These are phyloP conservation scores for Macrotrachela quadricornifera DNA, from an alignment of 1,140 invertebrate genomes.

Conservation along the genomic window DNA sequence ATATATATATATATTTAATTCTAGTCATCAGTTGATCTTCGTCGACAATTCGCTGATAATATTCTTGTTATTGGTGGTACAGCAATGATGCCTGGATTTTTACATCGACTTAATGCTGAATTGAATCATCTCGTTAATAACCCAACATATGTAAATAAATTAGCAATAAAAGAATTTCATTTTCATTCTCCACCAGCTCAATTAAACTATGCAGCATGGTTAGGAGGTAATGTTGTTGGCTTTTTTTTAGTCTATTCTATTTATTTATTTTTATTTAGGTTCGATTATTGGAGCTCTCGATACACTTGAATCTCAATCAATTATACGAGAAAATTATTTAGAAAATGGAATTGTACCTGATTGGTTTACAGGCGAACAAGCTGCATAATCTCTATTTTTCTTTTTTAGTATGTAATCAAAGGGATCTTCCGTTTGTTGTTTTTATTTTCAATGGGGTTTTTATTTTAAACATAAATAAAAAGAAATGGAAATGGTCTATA, in stretches of 20 bases:
- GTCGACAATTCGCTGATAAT: conserved; percentile 49
- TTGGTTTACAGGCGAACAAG: conserved; percentile 38
- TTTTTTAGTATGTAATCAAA: too few species aligned
- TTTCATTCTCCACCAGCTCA: conserved; percentile 54
- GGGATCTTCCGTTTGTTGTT: too few species aligned
- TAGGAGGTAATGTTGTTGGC: conserved; percentile 38
- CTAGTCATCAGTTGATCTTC: conserved; percentile 47
- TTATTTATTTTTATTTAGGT: conserved; percentile 30
- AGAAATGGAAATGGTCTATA: too few species aligned
- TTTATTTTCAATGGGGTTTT: too few species aligned
- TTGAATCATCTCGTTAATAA: conserved; percentile 40
- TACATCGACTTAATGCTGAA: conserved; percentile 48
- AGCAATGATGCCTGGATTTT: conserved; percentile 53
- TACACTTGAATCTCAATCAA: conserved; percentile 44
- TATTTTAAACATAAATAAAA: too few species aligned
- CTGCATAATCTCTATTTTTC: too few species aligned
- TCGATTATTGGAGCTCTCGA: conserved; percentile 63
- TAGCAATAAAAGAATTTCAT: conserved; percentile 45
- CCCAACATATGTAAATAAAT: conserved; percentile 40
- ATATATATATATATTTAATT: too few species aligned
- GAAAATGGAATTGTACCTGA: conserved; percentile 48
- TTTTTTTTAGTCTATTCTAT: too few species aligned
- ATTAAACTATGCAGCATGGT: conserved; percentile 61
- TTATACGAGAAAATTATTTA: conserved; percentile 51
- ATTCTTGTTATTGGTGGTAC: conserved; percentile 64